Base-by-base conservation (phyloP, 2,113 vertebrate species). In the Zingel zingel region DNA sequence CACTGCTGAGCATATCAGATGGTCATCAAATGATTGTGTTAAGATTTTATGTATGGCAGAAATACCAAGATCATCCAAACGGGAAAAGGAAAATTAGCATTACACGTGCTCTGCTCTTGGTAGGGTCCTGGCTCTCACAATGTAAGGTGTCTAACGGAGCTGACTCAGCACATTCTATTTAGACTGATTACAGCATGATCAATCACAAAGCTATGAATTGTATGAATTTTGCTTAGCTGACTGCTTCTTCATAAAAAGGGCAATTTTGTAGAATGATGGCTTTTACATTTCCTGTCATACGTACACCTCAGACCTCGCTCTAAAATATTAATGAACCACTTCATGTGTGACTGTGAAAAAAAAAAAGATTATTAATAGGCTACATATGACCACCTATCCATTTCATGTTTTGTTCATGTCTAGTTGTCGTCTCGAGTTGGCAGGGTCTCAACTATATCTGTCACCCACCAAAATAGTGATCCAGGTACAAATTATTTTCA, bases 181-280 rank as follows among this genome's bases (percentile, higher is more conserved):
- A 67, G 71, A 74, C 79, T 73, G 77, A 87, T 88, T 85, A 84
- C 30, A 74, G 84, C 51, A 77, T 68, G 33, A 88, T 90, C 86
- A 82, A 87, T 92, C 76, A 58, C 27, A 23, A 63, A 70, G 69
- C 36, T 33, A 69, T 62, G 56, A 76, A 80, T 54, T 71, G 78
- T 63, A 83, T 62, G 58, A 58, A 65, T 33, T 56, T 61, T 45
- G 67, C 21, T 71, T 62, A 85, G 70, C 63, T 54, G 74, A 58
- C 27, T 66, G 67, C 54, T 12, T 74, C 27, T 71, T 86, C 25
- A 84, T 89, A 80, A 87, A 87, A 79, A 81, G 43, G 39, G 39
- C 48, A 66, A 50, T 67, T 73, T 61, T 70, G 39, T 69, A 47
- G 45, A 77, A 58, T n/a, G 67, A 82, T 12, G 50, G 54, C 66